These are phyloP conservation scores for Synanthedon vespiformis DNA, from an alignment of 2,888 invertebrate genomes.

Conservation along the genomic window DNA sequence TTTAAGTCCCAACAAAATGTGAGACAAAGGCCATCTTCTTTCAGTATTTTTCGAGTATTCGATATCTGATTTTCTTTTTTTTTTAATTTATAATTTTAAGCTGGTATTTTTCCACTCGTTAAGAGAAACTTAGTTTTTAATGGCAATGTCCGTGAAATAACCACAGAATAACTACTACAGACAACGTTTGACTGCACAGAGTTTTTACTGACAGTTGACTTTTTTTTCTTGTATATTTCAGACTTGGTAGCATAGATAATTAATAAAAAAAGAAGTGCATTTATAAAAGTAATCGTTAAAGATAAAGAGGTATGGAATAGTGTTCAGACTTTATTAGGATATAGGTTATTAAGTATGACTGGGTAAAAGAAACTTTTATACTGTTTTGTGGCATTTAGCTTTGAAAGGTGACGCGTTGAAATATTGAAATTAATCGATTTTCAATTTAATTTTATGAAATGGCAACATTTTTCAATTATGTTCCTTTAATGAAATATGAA, in stretches of 20 bases:
- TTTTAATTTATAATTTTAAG: constrained; percentile 4
- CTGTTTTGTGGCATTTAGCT: constrained; percentile 37
- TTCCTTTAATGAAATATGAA: too few species aligned
- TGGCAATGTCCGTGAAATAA: too few species aligned
- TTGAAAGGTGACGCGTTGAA: not conserved
- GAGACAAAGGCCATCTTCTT: constrained; percentile 48
- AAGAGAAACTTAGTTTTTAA: too few species aligned
- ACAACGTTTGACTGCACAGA: too few species aligned
- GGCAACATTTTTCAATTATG: too few species aligned
- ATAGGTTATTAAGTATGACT: too few species aligned
- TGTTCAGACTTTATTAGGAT: constrained; percentile 29
- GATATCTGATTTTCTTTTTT: constrained; percentile 33
- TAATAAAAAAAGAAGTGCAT: constrained; percentile 56
- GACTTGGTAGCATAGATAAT: constrained; percentile 8
- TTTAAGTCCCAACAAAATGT: constrained; percentile 37
- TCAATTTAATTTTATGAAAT: too few species aligned
- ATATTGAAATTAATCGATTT: not conserved
- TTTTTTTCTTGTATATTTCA: constrained; percentile 1
- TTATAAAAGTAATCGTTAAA: constrained; percentile 60
- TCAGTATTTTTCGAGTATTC: constrained; percentile 42
- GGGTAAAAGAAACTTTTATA: constrained; percentile 42
- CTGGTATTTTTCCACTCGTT: constrained; percentile 2
- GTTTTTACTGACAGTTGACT: not conserved
- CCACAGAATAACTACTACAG: too few species aligned
- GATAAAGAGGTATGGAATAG: constrained; percentile 49